phyloP scores from a whole-genome alignment of 2,797 vertebrate species.

The Schizopygopsis malacanthus region DNA sequence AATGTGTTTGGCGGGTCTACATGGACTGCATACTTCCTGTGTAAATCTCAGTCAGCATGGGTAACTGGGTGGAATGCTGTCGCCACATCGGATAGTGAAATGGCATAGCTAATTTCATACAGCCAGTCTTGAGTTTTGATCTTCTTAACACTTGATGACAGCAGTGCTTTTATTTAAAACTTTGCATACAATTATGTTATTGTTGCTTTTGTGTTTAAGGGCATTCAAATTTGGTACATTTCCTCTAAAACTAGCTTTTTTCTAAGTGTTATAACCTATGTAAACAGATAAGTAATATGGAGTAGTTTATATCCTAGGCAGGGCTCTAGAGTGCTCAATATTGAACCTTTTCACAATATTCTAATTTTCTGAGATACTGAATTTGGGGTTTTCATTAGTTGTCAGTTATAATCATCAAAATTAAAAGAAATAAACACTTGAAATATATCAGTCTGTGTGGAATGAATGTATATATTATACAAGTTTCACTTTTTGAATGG shows the following conservation, averaged over 20 bases:
- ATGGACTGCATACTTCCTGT: slow-evolving; percentile 71
- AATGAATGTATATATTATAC: no score
- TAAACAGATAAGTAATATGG: background rate
- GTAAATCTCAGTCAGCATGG: slow-evolving; percentile 65
- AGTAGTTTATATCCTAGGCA: no score
- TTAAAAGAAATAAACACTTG: no score
- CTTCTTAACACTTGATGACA: slow-evolving; percentile 8
- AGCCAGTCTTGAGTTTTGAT: slow-evolving; percentile 23
- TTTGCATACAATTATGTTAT: background rate
- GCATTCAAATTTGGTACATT: background rate
- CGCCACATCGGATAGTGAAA: slow-evolving; percentile 64
- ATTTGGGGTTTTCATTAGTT: no score
- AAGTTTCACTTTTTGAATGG: no score
- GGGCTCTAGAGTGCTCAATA: no score
- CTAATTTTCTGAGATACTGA: no score
- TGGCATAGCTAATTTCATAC: background rate
- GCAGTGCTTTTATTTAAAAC: background rate
- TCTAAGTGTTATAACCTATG: background rate
- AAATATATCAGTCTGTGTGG: no score
- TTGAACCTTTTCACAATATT: no score
- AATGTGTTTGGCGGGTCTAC: slow-evolving; percentile 49
- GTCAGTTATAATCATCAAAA: no score
- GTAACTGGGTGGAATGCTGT: slow-evolving; percentile 70
- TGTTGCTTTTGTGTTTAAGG: background rate
- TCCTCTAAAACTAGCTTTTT: background rate